Evolutionary conservation across 2,888 invertebrate genomes (phyloP).

Genomic region (Druceiella hillmani): DNA sequence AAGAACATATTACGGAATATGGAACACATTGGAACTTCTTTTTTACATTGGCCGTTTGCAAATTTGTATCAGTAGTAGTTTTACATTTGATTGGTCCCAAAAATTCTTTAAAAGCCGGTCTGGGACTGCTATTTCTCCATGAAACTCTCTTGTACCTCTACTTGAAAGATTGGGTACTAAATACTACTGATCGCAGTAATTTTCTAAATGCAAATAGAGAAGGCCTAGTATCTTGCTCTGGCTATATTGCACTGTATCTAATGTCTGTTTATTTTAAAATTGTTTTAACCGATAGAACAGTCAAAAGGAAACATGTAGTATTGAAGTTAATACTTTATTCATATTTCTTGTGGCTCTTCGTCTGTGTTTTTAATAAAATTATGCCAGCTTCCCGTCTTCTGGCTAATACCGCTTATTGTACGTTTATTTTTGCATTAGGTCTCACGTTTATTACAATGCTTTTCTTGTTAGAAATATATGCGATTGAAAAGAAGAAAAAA

Average conservation of each 20-base stretch:
- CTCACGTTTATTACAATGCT: conserved; percentile 54
- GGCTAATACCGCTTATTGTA: conserved; percentile 76
- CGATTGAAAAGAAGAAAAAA: no score
- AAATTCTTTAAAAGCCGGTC: conserved; percentile 50
- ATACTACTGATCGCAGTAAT: conserved; percentile 47
- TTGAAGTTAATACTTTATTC: conserved; percentile 27
- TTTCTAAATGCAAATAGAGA: conserved; percentile 84
- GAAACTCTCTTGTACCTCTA: conserved; percentile 59
- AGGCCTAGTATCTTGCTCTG: conserved; percentile 79
- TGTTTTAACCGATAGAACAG: conserved; percentile 38
- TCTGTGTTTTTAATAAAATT: conserved; percentile 42
- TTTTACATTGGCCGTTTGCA: conserved; percentile 82
- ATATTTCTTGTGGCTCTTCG: conserved; percentile 37
- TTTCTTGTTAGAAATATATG: conserved; percentile 48
- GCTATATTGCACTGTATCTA: conserved; percentile 81
- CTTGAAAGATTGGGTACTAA: conserved; percentile 67
- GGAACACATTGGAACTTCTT: conserved; percentile 99
- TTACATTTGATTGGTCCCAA: conserved; percentile 48
- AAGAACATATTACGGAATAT: conserved; percentile 88
- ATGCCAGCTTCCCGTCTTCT: conserved; percentile 71
- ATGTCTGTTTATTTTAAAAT: conserved; percentile 62
- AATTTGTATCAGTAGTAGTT: conserved; percentile 62
- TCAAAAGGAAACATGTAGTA: conserved; percentile 27
- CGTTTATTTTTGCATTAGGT: conserved; percentile 74
- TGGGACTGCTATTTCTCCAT: conserved; percentile 55